These are phyloP conservation scores for Tridacna gigas DNA, from an alignment of 2,888 invertebrate species.

Conservation along the genomic window DNA sequence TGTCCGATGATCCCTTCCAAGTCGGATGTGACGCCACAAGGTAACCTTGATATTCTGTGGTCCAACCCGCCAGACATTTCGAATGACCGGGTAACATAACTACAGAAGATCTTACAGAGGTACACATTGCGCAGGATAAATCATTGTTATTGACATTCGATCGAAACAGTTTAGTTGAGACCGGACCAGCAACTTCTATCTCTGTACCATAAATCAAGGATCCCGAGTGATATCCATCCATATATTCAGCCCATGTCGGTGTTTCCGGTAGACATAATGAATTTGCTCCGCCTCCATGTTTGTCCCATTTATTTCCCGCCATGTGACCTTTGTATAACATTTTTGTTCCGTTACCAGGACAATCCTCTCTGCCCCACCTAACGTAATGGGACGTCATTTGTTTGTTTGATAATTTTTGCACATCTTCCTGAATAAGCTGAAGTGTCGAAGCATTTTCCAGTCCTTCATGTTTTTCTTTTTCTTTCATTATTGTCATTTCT, in stretches of 20 bases:
- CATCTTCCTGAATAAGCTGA: neutral
- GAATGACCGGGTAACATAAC: conserved; percentile 3
- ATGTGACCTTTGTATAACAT: conserved; percentile 12
- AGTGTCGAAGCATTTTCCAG: neutral
- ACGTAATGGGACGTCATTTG: neutral
- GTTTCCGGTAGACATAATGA: conserved; percentile 4
- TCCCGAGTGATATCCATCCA: neutral
- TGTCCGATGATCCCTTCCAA: neutral
- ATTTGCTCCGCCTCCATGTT: neutral
- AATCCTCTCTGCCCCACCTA: conserved; percentile 5
- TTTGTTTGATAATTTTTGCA: neutral
- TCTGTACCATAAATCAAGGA: conserved; percentile 1
- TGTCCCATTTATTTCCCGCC: conserved; percentile 10
- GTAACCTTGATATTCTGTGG: conserved; percentile 17
- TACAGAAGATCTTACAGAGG: neutral
- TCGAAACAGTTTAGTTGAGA: neutral
- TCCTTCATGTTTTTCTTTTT: neutral
- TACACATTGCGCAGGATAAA: conserved; percentile 4
- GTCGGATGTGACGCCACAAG: conserved; percentile 1
- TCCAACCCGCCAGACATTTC: conserved; percentile 4
- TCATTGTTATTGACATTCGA: neutral
- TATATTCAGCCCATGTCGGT: conserved; percentile 15
- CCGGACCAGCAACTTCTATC: neutral
- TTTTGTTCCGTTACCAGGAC: conserved; percentile 11
- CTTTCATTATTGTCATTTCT: neutral